Conservation (phyloP, 2,888 invertebrate genomes). For the Drosophila mettleri region DNA sequence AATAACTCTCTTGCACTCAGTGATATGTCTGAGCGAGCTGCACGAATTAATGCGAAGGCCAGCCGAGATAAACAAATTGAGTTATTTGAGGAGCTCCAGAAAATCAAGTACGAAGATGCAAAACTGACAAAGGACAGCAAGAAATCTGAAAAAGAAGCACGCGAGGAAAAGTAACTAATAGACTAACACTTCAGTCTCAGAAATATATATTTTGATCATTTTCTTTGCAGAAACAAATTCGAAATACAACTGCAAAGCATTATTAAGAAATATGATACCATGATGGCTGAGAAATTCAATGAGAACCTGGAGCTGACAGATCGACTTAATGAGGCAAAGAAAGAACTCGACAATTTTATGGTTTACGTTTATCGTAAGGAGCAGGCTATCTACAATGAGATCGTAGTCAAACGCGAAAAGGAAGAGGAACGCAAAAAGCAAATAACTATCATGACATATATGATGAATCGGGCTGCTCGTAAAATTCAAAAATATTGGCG, state of each 20-base stretch:
- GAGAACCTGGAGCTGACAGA: slow-evolving; percentile 73
- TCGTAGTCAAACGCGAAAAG: slow-evolving; percentile 71
- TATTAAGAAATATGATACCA: slow-evolving; percentile 81
- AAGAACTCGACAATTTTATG: slow-evolving; percentile 70
- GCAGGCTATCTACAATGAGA: slow-evolving; percentile 71
- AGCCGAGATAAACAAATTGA: slow-evolving; percentile 69
- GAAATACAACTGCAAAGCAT: slow-evolving; percentile 77
- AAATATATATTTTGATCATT: background rate
- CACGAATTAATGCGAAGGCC: slow-evolving; percentile 53
- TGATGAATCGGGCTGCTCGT: slow-evolving; percentile 37
- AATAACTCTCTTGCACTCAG: slow-evolving; percentile 45
- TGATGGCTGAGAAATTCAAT: slow-evolving; percentile 78
- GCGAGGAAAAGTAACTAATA: slow-evolving; percentile 79
- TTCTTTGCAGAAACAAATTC: slow-evolving; percentile 73
- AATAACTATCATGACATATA: slow-evolving; percentile 5
- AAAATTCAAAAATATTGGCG: slow-evolving; percentile 46
- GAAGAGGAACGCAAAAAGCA: slow-evolving; percentile 33
- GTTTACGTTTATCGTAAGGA: slow-evolving; percentile 66
- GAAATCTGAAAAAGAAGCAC: slow-evolving; percentile 62
- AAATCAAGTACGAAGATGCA: slow-evolving; percentile 49
- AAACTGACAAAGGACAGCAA: slow-evolving; percentile 59
- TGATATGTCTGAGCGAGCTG: slow-evolving; percentile 57
- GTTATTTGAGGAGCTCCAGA: slow-evolving; percentile 64
- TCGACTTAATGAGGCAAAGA: slow-evolving; percentile 56
- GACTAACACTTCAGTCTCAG: background rate